Conservation (phyloP, 2,113 vertebrate species). For the Balaenoptera acutorostrata region DNA sequence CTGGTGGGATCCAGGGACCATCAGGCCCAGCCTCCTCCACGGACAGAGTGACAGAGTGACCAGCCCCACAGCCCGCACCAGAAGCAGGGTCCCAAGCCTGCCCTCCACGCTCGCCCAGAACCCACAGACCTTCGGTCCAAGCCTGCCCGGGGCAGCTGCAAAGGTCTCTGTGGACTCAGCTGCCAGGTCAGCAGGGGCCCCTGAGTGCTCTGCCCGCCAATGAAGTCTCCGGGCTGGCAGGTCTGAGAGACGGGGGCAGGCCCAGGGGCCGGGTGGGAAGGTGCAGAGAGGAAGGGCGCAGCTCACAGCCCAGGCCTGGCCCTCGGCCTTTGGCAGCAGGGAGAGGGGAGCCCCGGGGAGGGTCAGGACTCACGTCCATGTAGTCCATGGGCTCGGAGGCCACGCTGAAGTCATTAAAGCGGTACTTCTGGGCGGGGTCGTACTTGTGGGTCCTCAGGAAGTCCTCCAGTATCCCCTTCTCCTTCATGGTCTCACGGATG, state of each 20-base stretch:
- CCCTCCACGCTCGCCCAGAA: neutral
- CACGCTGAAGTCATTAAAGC: neutral
- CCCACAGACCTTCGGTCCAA: neutral
- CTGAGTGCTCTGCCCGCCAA: neutral
- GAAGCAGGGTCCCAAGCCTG: neutral
- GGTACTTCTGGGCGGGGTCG: slow-evolving; percentile 78
- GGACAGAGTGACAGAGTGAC: neutral
- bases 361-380: slow-evolving; percentile 81
- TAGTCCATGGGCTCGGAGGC: slow-evolving; percentile 81
- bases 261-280: neutral
- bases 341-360: fast-evolving
- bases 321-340: neutral
- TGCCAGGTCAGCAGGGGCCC: neutral
- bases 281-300: neutral
- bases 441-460: slow-evolving; percentile 72
- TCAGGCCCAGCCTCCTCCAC: no score
- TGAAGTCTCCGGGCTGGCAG: neutral
- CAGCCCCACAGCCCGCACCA: neutral
- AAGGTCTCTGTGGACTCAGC: neutral
- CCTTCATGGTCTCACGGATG: slow-evolving; percentile 80
- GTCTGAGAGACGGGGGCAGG: neutral
- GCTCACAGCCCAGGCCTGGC: neutral
- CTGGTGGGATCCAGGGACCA: neutral
- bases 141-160: neutral
- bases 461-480: slow-evolving; percentile 77